Percentiles rank a stretch among this genome's conserved stretches.
phyloP scores from a whole-genome alignment of 2,888 invertebrate genomes.

The Myathropa florea region DNA sequence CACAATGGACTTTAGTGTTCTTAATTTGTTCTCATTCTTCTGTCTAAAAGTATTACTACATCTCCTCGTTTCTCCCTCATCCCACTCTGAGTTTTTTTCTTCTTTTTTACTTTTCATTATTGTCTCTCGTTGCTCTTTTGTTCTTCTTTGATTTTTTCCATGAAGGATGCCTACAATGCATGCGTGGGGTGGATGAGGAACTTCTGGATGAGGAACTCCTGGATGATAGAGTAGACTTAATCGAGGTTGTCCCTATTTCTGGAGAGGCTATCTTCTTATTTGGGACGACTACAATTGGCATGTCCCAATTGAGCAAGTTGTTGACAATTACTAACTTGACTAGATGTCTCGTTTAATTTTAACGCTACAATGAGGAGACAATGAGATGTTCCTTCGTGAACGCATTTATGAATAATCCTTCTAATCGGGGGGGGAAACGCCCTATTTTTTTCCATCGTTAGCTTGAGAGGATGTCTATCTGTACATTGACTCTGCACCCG shows the following conservation, averaged over 20 bases:
- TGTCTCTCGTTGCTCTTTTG: conserved; percentile 26
- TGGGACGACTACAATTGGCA: not conserved
- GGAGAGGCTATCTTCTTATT: not conserved
- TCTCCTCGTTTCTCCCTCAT: not conserved
- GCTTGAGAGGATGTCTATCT: not conserved
- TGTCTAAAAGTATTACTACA: conserved; percentile 10
- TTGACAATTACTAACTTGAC: not conserved
- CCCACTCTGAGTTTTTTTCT: not conserved
- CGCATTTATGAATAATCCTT: not conserved
- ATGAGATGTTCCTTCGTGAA: not conserved
- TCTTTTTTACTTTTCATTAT: not conserved
- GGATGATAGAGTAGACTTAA: not conserved
- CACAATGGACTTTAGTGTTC: conserved; percentile 35
- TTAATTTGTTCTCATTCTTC: conserved; percentile 18
- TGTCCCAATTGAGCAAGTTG: not conserved
- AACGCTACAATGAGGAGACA: not conserved
- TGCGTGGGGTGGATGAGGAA: conserved; percentile 51
- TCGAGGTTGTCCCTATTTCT: not conserved
- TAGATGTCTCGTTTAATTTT: conserved; percentile 3
- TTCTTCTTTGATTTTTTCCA: conserved; percentile 24
- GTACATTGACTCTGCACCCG: not conserved
- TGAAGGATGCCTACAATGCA: conserved; percentile 50
- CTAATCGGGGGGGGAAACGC: not conserved
- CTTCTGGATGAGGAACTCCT: conserved; percentile 35
- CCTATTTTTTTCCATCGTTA: not conserved